These are phyloP conservation scores for Rhinichthys klamathensis DNA, from an alignment of 2,113 vertebrate genomes.

Conservation along the genomic window DNA sequence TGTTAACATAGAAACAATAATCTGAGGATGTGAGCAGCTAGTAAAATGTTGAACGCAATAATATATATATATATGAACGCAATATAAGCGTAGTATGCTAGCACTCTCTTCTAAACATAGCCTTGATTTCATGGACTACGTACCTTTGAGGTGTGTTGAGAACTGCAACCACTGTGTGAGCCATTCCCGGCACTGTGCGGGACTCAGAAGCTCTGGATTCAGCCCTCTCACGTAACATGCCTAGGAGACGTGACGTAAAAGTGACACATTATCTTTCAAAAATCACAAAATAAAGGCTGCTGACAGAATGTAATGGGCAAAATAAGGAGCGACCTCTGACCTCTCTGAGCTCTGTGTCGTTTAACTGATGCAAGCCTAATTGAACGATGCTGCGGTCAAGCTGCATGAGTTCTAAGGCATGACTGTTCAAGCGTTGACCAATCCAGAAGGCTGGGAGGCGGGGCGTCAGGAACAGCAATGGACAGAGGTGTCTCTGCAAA, in stretches of 20 bases:
- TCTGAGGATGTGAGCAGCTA: background rate
- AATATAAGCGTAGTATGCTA: background rate
- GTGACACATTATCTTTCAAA: background rate
- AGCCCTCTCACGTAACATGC: slow-evolving; percentile 90
- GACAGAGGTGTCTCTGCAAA: slow-evolving; percentile 82
- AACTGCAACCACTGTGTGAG: slow-evolving; percentile 87
- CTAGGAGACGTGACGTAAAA: slow-evolving; percentile 65
- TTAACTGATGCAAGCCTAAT: slow-evolving; percentile 81
- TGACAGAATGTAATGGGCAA: background rate
- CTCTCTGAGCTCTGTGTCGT: slow-evolving; percentile 80
- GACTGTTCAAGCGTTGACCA: slow-evolving; percentile 77
- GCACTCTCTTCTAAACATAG: background rate
- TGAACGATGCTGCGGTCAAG: slow-evolving; percentile 84
- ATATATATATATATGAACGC: background rate
- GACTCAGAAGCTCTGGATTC: slow-evolving; percentile 70
- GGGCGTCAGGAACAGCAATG: slow-evolving; percentile 85
- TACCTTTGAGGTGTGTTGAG: slow-evolving; percentile 84
- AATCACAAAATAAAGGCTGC: background rate
- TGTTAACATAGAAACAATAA: background rate
- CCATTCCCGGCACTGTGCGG: slow-evolving; percentile 81
- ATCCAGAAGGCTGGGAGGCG: slow-evolving; percentile 79
- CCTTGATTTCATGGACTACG: background rate
- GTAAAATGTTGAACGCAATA: too few species aligned
- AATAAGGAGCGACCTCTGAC: slow-evolving; percentile 67
- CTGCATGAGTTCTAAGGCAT: slow-evolving; percentile 80